phyloP scores from a whole-genome alignment of 2,888 invertebrate species.

The Siphonodentalium dalli region DNA sequence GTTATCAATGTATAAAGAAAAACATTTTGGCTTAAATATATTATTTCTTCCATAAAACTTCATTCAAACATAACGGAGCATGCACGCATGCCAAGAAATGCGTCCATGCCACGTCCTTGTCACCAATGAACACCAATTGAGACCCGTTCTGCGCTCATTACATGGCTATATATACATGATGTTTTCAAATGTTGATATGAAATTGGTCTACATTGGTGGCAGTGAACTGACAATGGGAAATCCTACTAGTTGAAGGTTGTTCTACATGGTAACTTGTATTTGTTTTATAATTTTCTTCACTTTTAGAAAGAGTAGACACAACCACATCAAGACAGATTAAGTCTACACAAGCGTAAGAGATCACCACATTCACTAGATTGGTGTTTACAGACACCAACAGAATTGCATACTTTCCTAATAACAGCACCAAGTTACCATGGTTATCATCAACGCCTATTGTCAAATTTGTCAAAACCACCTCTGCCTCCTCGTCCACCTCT shows the following conservation, averaged over 20 bases:
- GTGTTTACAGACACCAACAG: conserved; percentile 29
- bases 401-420: conserved; percentile 59
- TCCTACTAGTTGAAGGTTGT: no score
- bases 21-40: no score
- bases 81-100: no score
- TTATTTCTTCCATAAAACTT: no score
- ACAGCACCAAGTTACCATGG: no score
- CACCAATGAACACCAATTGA: conserved; percentile 38
- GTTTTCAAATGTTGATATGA: neutral
- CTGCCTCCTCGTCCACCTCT: conserved; percentile 43
- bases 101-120: no score
- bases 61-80: no score
- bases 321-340: neutral
- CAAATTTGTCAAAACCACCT: conserved; percentile 42
- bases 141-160: conserved; percentile 33
- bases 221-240: no score
- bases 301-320: neutral
- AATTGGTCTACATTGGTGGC: conserved; percentile 6
- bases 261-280: neutral
- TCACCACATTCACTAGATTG: conserved; percentile 12
- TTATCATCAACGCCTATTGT: no score
- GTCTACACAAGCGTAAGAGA: no score
- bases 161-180: neutral
- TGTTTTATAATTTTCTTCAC: conserved; percentile 2
- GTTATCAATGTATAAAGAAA: no score